Percentiles rank a stretch among this genome's conserved stretches.
phyloP scores from a whole-genome alignment of 2,888 invertebrate species.

The Epinotia demarniana region DNA sequence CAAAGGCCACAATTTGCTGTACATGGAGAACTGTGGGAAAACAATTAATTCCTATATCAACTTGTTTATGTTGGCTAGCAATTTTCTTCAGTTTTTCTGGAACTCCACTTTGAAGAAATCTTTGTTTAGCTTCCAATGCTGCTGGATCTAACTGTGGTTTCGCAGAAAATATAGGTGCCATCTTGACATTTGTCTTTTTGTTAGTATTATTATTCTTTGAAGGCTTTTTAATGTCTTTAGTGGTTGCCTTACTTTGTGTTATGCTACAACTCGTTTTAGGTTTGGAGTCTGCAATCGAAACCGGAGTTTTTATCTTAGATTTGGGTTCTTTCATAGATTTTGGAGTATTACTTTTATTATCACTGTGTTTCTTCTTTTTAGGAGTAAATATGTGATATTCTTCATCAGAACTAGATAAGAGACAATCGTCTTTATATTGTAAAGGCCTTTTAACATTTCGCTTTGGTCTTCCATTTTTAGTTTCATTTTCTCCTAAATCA shows the following conservation, averaged over 20 bases:
- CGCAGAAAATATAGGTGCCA: slow-evolving; percentile 89
- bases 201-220: slow-evolving; percentile 34
- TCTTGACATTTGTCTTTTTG: slow-evolving; percentile 64
- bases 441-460: slow-evolving; percentile 70
- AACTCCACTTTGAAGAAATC: slow-evolving; percentile 89
- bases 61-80: slow-evolving; percentile 76
- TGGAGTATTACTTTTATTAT: slow-evolving; percentile 13
- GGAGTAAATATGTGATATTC: slow-evolving; percentile 76
- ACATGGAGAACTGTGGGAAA: slow-evolving; percentile 88
- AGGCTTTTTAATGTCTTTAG: slow-evolving; percentile 40
- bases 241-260: slow-evolving; percentile 35
- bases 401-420: slow-evolving; percentile 72
- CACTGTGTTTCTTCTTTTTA: slow-evolving; percentile 65
- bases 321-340: slow-evolving; percentile 16
- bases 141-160: slow-evolving; percentile 85
- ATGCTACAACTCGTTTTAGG: background rate
- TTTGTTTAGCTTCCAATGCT: slow-evolving; percentile 86
- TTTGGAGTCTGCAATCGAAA: slow-evolving; percentile 7
- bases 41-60: slow-evolving; percentile 67
- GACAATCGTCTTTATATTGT: slow-evolving; percentile 69
- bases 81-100: slow-evolving; percentile 86
- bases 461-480: slow-evolving; percentile 64
- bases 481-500: slow-evolving; percentile 21
- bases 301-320: slow-evolving; percentile 35
- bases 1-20: slow-evolving; percentile 72